Evolutionary conservation across 2,113 vertebrate species (phyloP).

Genomic region (Petroica traversi): DNA sequence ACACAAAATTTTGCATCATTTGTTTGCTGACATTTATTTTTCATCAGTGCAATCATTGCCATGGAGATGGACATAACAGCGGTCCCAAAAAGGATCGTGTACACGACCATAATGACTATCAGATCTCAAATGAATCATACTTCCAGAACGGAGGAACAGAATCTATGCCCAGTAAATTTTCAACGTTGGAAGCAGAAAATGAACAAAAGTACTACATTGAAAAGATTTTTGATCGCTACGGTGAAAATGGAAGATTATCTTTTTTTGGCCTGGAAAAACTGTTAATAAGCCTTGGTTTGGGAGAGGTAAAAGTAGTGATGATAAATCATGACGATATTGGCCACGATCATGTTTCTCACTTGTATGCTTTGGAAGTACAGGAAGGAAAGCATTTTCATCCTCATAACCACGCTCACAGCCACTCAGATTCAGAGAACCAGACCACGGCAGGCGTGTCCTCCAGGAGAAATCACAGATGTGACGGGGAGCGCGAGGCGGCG

Average conservation of each 20-base stretch:
- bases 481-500: constrained; percentile 52
- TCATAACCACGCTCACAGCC: constrained; percentile 61
- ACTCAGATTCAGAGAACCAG: constrained; percentile 69
- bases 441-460: constrained; percentile 33
- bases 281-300: constrained; percentile 89
- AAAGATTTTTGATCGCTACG: constrained; percentile 89
- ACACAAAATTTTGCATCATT: constrained; percentile 96
- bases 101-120: constrained; percentile 80
- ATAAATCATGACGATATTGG: constrained; percentile 90
- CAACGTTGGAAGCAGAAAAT: constrained; percentile 75
- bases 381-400: constrained; percentile 85
- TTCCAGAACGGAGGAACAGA: constrained; percentile 66
- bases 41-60: constrained; percentile 90
- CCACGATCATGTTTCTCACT: constrained; percentile 92
- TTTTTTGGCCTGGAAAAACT: constrained; percentile 92
- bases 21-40: constrained; percentile 94
- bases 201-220: constrained; percentile 93
- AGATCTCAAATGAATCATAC: constrained; percentile 83
- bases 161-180: constrained; percentile 58
- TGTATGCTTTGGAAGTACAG: constrained; percentile 87
- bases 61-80: constrained; percentile 77
- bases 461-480: constrained; percentile 66
- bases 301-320: constrained; percentile 87
- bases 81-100: constrained; percentile 42
- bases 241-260: constrained; percentile 86